Percentiles rank a stretch among this genome's conserved stretches.
Evolutionary conservation across 1,140 invertebrate species (phyloP).

Genomic region (honey bee (Apis mellifera)): DNA sequence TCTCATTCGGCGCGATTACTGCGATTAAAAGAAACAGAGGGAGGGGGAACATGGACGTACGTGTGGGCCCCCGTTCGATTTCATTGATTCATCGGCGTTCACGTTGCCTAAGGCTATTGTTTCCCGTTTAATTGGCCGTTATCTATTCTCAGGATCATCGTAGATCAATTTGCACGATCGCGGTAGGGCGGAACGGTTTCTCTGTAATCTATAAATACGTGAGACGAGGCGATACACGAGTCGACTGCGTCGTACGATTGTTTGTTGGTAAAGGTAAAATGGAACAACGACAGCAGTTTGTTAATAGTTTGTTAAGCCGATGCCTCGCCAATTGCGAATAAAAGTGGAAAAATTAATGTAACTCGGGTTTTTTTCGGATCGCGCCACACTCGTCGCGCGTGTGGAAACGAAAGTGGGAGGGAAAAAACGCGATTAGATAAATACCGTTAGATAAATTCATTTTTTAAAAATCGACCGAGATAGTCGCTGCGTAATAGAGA

Average conservation of each 20-base stretch:
- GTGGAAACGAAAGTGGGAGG: too few species aligned
- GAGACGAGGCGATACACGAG: conserved; percentile 37
- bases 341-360: conserved; percentile 24
- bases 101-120: conserved; percentile 21
- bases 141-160: conserved; percentile 53
- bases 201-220: conserved; percentile 57
- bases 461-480: too few species aligned
- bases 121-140: conserved; percentile 43
- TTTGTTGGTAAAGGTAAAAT: conserved; percentile 15
- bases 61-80: background rate
- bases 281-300: background rate
- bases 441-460: conserved; percentile 7
- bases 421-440: background rate
- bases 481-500: too few species aligned
- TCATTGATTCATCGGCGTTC: conserved; percentile 12
- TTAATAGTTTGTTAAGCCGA: background rate
- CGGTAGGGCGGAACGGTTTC: conserved; percentile 28
- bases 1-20: background rate
- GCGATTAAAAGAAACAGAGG: background rate
- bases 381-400: background rate
- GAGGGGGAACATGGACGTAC: background rate
- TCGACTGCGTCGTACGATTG: background rate
- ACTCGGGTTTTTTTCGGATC: background rate
- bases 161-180: conserved; percentile 52
- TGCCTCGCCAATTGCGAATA: conserved; percentile 27